phyloP scores from a whole-genome alignment of 2,888 invertebrate species.

The Girardia tigrina region DNA sequence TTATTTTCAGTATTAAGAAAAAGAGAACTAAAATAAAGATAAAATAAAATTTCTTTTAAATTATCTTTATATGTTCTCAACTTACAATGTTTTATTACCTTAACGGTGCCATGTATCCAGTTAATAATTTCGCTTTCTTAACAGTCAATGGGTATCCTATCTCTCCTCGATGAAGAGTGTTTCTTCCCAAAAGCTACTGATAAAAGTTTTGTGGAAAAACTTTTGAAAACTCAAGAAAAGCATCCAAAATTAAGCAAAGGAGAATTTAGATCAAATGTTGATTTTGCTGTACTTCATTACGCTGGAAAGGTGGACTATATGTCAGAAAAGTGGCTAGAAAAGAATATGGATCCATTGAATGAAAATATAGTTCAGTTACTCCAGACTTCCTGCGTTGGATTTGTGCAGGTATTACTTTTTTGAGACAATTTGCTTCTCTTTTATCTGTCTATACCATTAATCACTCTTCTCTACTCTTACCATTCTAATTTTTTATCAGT shows the following conservation, averaged over 20 bases:
- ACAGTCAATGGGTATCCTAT: slow-evolving; percentile 91
- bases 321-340: slow-evolving; percentile 92
- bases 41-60: too few relatives aligned
- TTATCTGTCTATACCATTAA: background rate
- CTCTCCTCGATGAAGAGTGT: slow-evolving; percentile 92
- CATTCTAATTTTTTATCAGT: slow-evolving; percentile 63
- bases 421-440: background rate
- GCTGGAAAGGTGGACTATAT: slow-evolving; percentile 67
- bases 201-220: slow-evolving; percentile 91
- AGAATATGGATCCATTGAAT: slow-evolving; percentile 99
- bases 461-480: slow-evolving; percentile 53
- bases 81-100: too few relatives aligned
- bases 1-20: too few relatives aligned
- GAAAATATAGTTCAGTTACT: slow-evolving; percentile 90
- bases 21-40: too few relatives aligned
- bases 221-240: slow-evolving; percentile 78
- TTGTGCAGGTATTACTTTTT: slow-evolving; percentile 41
- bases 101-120: background rate
- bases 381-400: slow-evolving; percentile 61
- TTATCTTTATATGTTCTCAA: too few relatives aligned
- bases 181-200: slow-evolving; percentile 99
- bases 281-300: slow-evolving; percentile 92
- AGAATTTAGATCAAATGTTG: slow-evolving; percentile 59
- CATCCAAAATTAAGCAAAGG: slow-evolving; percentile 74
- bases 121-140: slow-evolving; percentile 38